phyloP scores from a whole-genome alignment of 2,113 vertebrate genomes.

The Nothoprocta perdicaria region DNA sequence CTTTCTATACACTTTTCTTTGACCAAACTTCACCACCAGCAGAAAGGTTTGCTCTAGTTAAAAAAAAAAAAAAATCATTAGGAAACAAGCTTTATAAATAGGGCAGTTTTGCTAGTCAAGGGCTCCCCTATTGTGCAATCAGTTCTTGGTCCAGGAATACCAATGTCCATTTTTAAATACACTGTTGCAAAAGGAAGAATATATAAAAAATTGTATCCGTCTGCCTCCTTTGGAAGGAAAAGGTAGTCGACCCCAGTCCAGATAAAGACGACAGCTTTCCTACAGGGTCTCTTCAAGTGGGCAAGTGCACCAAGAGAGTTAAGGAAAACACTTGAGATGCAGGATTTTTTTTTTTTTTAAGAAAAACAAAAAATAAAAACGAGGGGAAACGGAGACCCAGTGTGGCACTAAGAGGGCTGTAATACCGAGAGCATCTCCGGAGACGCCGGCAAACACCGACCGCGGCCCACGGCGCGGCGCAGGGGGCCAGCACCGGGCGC shows the following conservation, averaged over 20 bases:
- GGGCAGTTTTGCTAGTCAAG: background rate
- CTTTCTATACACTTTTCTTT: background rate
- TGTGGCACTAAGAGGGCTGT: background rate
- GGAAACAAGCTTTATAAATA: slow-evolving; percentile 31
- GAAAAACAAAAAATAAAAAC: no score
- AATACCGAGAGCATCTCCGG: background rate
- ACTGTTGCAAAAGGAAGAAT: background rate
- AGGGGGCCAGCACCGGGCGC: no score
- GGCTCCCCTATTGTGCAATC: background rate
- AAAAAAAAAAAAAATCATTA: background rate
- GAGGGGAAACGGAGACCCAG: background rate
- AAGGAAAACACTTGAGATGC: background rate
- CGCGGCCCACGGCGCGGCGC: no score
- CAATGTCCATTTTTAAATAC: slow-evolving; percentile 9
- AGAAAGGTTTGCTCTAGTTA: background rate
- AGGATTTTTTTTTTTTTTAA: background rate
- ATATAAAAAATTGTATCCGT: background rate
- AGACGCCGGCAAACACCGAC: background rate
- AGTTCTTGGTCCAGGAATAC: background rate
- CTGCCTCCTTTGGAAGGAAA: background rate
- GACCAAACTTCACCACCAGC: background rate
- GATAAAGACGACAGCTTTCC: background rate
- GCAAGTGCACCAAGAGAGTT: background rate
- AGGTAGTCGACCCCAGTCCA: background rate
- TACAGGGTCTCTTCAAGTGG: background rate